phyloP scores from a whole-genome alignment of 2,888 invertebrate genomes.

The Drosophila tanythrix region DNA sequence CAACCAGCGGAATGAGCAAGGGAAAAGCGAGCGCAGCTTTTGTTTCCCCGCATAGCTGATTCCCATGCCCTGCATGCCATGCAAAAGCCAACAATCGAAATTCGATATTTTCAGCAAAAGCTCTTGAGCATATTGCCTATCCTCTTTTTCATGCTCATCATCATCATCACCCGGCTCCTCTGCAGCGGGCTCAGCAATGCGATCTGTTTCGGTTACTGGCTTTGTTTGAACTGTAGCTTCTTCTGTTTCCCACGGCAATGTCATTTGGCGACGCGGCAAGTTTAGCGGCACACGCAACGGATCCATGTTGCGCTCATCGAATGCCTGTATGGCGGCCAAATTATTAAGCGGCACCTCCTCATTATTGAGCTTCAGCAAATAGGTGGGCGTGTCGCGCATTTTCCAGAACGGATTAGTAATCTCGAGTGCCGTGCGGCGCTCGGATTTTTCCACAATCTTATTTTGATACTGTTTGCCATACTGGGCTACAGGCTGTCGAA shows the following conservation, averaged over 20 bases:
- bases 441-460: slow-evolving; percentile 9
- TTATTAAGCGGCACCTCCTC: slow-evolving; percentile 36
- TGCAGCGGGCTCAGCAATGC: neutral
- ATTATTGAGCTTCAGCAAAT: slow-evolving; percentile 39
- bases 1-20: slow-evolving; percentile 83
- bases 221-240: slow-evolving; percentile 9
- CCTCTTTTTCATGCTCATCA: slow-evolving; percentile 1
- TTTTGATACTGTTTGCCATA: slow-evolving; percentile 49
- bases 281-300: slow-evolving; percentile 62
- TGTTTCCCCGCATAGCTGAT: slow-evolving; percentile 57
- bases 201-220: neutral
- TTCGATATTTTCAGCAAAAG: slow-evolving; percentile 75
- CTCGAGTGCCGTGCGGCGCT: slow-evolving; percentile 34
- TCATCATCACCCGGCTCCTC: neutral
- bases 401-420: slow-evolving; percentile 48
- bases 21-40: slow-evolving; percentile 72
- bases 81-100: slow-evolving; percentile 83
- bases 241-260: slow-evolving; percentile 13
- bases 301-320: slow-evolving; percentile 77
- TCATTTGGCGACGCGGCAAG: slow-evolving; percentile 70
- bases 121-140: neutral
- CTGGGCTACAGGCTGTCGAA: slow-evolving; percentile 38
- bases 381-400: slow-evolving; percentile 31
- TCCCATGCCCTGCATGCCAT: slow-evolving; percentile 55
- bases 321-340: slow-evolving; percentile 67